Conservation (phyloP, 1,140 invertebrate species). For the Meteorus sp. region DNA sequence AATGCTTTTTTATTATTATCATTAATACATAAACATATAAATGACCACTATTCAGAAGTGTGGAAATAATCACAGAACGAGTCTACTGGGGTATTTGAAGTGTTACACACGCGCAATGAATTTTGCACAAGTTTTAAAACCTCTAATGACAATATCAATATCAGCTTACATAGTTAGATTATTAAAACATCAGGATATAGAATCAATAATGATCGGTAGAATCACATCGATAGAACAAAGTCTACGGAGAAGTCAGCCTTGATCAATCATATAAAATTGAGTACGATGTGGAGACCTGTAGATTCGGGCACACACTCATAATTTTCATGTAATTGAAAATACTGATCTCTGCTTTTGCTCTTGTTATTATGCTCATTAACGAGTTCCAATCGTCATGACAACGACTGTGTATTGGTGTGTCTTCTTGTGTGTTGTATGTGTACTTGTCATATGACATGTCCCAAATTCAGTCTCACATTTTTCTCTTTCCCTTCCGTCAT, state of each 20-base stretch:
- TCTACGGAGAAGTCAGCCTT: slow-evolving; percentile 41
- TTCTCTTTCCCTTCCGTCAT: too few species aligned
- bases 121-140: too few species aligned
- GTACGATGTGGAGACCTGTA: slow-evolving; percentile 24
- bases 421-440: too few species aligned
- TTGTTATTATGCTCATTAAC: not conserved
- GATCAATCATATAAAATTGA: slow-evolving; percentile 33
- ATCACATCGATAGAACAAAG: slow-evolving; percentile 38
- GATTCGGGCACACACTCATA: not conserved
- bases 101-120: too few species aligned
- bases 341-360: too few species aligned
- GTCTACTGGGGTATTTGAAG: slow-evolving; percentile 40
- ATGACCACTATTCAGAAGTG: slow-evolving; percentile 52
- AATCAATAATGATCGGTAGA: too few species aligned
- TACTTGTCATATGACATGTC: too few species aligned
- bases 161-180: too few species aligned
- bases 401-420: too few species aligned
- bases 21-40: slow-evolving; percentile 53
- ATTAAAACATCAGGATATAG: not conserved
- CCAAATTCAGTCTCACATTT: too few species aligned
- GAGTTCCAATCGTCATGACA: not conserved
- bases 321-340: too few species aligned
- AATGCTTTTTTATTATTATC: slow-evolving; percentile 39
- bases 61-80: slow-evolving; percentile 50
- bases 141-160: too few species aligned